phyloP scores from a whole-genome alignment of 2,888 invertebrate species.

The Nomada fucata region DNA sequence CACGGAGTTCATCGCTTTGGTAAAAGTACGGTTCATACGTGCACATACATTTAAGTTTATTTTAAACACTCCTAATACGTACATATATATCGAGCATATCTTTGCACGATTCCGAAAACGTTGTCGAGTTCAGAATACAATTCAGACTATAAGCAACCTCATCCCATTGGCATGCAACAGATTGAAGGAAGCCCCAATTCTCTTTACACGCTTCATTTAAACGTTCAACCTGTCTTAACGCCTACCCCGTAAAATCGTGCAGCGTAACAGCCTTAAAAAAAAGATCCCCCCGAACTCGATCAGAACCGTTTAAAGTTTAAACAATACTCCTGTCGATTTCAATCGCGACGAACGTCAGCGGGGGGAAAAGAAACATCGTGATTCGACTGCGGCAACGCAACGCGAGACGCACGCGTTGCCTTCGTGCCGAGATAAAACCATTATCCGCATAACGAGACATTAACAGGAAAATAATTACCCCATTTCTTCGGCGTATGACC shows the following conservation, averaged over 20 bases:
- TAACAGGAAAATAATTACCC: constrained; percentile 84
- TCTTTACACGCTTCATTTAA: constrained; percentile 22
- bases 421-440: neutral
- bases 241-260: constrained; percentile 1
- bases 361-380: too few species aligned
- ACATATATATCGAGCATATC: too few species aligned
- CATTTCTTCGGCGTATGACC: constrained; percentile 88
- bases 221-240: constrained; percentile 22
- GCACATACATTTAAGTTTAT: too few species aligned
- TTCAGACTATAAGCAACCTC: neutral
- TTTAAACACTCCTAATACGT: too few species aligned
- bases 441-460: neutral
- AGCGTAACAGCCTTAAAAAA: too few species aligned
- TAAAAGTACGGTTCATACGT: too few species aligned
- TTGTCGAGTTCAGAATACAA: neutral
- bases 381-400: neutral
- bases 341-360: too few species aligned
- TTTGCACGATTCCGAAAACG: too few species aligned
- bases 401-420: constrained; percentile 23
- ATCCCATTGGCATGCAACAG: constrained; percentile 24
- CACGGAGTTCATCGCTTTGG: too few species aligned
- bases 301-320: too few species aligned
- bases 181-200: constrained; percentile 33
- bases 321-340: too few species aligned
- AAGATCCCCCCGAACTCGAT: too few species aligned